phyloP scores from a whole-genome alignment of 2,888 invertebrate genomes.

The Keiferia lycopersicella region DNA sequence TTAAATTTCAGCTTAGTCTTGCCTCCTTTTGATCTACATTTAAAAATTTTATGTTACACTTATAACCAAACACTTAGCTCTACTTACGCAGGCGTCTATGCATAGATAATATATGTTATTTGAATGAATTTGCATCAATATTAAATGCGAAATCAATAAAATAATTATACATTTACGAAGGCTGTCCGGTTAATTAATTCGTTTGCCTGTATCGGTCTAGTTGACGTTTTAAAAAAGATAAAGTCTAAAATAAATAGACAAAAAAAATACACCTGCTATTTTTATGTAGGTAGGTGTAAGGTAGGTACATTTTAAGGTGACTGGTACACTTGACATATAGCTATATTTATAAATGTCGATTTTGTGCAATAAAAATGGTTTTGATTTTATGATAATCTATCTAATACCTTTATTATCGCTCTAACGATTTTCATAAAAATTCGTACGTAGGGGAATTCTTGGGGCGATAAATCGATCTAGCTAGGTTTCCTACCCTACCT shows the following conservation, averaged over 20 bases:
- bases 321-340: too few relatives aligned
- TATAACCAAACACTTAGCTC: neutral
- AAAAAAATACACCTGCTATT: neutral
- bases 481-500: too few relatives aligned
- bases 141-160: conserved; percentile 10
- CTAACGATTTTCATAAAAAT: too few relatives aligned
- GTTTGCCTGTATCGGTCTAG: neutral
- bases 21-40: too few relatives aligned
- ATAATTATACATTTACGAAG: conserved; percentile 6
- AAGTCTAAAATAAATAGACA: neutral
- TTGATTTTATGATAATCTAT: too few relatives aligned
- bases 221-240: conserved; percentile 5
- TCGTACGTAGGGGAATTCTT: too few relatives aligned
- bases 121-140: conserved; percentile 9
- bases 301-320: too few relatives aligned
- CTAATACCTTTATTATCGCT: too few relatives aligned
- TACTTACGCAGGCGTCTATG: neutral
- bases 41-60: neutral
- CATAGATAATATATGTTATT: neutral
- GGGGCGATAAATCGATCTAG: too few relatives aligned
- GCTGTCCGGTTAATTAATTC: conserved; percentile 15
- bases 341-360: too few relatives aligned
- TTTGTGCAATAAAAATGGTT: too few relatives aligned
- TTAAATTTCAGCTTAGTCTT: too few relatives aligned
- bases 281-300: neutral